These are phyloP conservation scores for Dryomyza anilis DNA, from an alignment of 2,888 invertebrate genomes.

Conservation along the genomic window DNA sequence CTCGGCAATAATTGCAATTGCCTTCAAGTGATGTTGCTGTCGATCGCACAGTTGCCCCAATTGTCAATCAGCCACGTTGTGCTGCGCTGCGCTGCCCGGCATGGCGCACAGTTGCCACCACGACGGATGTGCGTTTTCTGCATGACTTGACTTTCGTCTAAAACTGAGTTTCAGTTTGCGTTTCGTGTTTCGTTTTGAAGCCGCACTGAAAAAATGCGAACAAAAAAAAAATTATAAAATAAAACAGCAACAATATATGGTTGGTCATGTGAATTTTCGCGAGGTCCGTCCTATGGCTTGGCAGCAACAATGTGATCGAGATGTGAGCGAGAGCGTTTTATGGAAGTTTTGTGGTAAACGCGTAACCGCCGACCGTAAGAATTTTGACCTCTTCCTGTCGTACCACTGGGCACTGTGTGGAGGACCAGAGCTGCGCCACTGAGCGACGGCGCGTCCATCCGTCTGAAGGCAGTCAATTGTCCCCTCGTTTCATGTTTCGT, in stretches of 20 bases:
- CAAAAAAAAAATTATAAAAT: not conserved
- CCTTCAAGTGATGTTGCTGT: conserved; percentile 43
- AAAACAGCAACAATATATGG: not conserved
- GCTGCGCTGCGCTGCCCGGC: conserved; percentile 26
- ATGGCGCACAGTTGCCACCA: not conserved
- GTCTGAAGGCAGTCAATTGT: conserved; percentile 21
- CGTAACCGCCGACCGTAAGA: conserved; percentile 19
- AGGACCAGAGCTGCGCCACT: too few relatives aligned
- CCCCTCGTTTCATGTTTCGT: conserved; percentile 19
- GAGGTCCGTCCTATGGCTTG: conserved; percentile 5
- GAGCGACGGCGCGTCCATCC: not conserved
- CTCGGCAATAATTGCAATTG: conserved; percentile 39
- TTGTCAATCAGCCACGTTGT: conserved; percentile 45
- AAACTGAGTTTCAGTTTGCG: conserved; percentile 17
- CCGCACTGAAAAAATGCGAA: not conserved
- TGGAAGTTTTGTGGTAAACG: conserved; percentile 16
- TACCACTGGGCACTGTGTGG: not conserved
- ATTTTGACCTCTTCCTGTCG: conserved; percentile 26
- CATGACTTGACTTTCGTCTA: conserved; percentile 32
- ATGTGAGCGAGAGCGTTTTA: conserved; percentile 10
- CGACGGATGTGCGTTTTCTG: conserved; percentile 40
- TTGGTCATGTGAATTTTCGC: conserved; percentile 23
- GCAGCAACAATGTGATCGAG: not conserved
- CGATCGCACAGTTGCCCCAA: conserved; percentile 44
- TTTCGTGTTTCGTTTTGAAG: conserved; percentile 37